A percentile compares a stretch with the other conserved stretches of the same genome.
Conservation (phyloP, 2,113 vertebrate genomes). For the Fulmarus glacialis region DNA sequence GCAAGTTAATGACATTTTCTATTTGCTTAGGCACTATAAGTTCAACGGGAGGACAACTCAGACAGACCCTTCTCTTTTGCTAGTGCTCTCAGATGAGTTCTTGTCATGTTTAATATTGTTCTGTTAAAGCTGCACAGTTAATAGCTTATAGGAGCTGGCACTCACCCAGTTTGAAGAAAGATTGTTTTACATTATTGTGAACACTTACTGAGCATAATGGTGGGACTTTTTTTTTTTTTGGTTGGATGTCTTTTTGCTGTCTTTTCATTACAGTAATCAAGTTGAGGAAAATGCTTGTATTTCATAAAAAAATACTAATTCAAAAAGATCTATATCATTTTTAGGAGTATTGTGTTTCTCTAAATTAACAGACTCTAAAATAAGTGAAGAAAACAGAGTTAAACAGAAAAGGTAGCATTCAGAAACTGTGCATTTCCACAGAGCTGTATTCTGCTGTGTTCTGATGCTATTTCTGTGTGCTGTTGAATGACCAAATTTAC, state of each 20-base stretch:
- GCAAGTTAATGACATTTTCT: conserved; percentile 37
- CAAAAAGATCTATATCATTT: background rate
- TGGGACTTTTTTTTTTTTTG: background rate
- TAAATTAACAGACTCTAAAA: background rate
- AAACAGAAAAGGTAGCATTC: background rate
- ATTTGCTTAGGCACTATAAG: conserved; percentile 50
- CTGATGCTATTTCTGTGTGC: background rate
- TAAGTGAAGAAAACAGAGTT: background rate
- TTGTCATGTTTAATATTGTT: conserved; percentile 53
- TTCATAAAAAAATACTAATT: background rate
- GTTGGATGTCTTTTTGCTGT: background rate
- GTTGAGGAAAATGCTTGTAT: background rate
- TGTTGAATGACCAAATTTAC: background rate
- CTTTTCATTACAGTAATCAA: background rate
- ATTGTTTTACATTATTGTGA: conserved; percentile 1
- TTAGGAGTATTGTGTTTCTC: background rate
- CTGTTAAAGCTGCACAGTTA: conserved; percentile 26
- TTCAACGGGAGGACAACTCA: conserved; percentile 58
- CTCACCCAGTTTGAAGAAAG: background rate
- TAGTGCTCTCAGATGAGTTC: background rate
- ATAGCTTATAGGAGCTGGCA: conserved; percentile 19
- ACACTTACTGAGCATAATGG: background rate
- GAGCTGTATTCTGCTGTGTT: background rate
- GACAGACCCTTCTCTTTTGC: background rate
- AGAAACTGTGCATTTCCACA: background rate